Percentiles rank a stretch among this genome's conserved stretches.
Evolutionary conservation across 2,888 invertebrate genomes (phyloP).

Genomic region (Listrodromus nycthemerus): DNA sequence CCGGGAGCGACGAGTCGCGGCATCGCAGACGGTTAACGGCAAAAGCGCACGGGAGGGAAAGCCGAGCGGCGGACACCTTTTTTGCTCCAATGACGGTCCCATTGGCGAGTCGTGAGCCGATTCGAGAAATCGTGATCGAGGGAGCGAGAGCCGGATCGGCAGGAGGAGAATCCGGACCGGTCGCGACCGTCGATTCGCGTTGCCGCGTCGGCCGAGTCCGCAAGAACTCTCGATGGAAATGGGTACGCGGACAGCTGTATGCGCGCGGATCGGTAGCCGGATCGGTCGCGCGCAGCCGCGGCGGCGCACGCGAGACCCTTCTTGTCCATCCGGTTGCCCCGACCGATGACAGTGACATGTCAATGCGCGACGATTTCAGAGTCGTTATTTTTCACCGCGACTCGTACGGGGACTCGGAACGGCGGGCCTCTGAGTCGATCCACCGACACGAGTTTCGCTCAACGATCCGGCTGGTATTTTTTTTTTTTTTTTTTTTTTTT

Average conservation of each 20-base stretch:
- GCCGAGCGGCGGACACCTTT: constrained; percentile 73
- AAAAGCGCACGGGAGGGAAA: constrained; percentile 32
- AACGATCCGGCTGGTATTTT: too few relatives aligned
- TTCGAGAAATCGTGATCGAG: constrained; percentile 73
- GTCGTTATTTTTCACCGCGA: constrained; percentile 70
- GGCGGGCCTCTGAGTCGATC: neutral
- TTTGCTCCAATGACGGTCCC: constrained; percentile 79
- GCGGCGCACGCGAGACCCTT: constrained; percentile 40
- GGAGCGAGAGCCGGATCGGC: constrained; percentile 47
- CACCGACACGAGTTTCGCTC: too few relatives aligned
- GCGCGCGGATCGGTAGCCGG: too few relatives aligned
- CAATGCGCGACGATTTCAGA: constrained; percentile 82
- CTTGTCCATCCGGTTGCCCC: constrained; percentile 52
- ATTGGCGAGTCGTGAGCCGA: constrained; percentile 79
- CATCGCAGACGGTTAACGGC: constrained; percentile 32
- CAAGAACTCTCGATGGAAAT: constrained; percentile 70
- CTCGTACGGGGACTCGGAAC: constrained; percentile 10
- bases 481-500: too few relatives aligned
- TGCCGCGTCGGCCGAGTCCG: constrained; percentile 41
- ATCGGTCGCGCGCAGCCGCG: constrained; percentile 11
- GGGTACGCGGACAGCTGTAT: constrained; percentile 69
- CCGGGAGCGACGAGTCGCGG: neutral
- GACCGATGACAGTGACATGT: constrained; percentile 83
- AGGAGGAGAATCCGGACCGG: constrained; percentile 23
- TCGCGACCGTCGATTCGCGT: constrained; percentile 11